Percentiles rank a stretch among this genome's conserved stretches.
These are phyloP conservation scores for Salmo trutta DNA, from an alignment of 2,797 vertebrate species.

Conservation along the genomic window DNA sequence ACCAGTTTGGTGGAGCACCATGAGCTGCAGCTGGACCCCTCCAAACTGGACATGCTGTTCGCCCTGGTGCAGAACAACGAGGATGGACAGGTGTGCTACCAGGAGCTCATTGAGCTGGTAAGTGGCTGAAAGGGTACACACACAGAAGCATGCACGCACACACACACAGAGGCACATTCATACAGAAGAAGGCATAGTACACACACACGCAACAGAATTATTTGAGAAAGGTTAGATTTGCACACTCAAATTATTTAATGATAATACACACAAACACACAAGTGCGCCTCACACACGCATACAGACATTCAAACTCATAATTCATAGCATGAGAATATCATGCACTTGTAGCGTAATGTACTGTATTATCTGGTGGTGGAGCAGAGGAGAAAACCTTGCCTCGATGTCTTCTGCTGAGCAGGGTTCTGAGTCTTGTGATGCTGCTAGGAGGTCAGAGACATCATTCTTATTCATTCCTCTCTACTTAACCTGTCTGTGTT, in stretches of 20 bases:
- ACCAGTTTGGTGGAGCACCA: slow-evolving; percentile 95
- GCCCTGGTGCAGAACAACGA: slow-evolving; percentile 95
- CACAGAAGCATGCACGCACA: too few species aligned
- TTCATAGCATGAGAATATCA: not conserved
- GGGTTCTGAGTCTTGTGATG: not conserved
- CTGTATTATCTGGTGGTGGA: not conserved
- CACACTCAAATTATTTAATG: too few species aligned
- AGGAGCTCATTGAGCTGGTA: slow-evolving; percentile 98
- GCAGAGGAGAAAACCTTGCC: not conserved
- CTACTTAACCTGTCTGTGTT: not conserved
- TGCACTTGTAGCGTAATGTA: too few species aligned
- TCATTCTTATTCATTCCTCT: not conserved
- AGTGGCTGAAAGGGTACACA: slow-evolving; percentile 60
- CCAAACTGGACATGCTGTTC: slow-evolving; percentile 98
- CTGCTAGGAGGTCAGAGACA: not conserved
- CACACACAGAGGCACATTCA: too few species aligned
- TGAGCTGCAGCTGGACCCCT: slow-evolving; percentile 97
- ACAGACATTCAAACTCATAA: too few species aligned
- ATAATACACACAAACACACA: too few species aligned
- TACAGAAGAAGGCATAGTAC: too few species aligned
- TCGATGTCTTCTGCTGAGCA: not conserved
- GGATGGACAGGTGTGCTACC: slow-evolving; percentile 96
- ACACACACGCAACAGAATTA: too few species aligned
- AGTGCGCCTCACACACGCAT: too few species aligned
- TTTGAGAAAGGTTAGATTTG: too few species aligned